Base-by-base conservation (phyloP, 2,113 vertebrate species). In the Bufo gargarizans region DNA sequence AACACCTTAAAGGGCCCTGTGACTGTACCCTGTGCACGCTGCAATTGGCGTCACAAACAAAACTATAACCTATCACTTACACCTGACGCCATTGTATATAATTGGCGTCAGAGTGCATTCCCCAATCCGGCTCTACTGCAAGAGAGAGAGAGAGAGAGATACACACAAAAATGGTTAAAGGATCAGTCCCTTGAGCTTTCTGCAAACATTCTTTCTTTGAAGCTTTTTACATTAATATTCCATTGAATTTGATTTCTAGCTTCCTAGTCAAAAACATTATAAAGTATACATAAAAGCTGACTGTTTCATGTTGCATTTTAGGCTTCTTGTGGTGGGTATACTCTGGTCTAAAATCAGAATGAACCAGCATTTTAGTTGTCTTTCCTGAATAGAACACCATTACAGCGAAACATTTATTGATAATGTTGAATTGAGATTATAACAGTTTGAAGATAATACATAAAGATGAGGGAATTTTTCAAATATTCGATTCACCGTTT, bases 181-280 rank as follows among this genome's bases (percentile, higher is more conserved):
- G 50, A 58, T 80, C 19, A 78, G 47, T 61, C 59, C 77, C 85
- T 80, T 71, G 80, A 87, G 85, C 77, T 80, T 63, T 79, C 55
- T 61, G 59, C 77, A 80, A 87, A 87, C 85, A 80, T 61, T 47
- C 63, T 58, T 80, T 63, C 85, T 87, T 80, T 87, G 85, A 87
- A 87, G 85, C 77, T 80, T 87, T 87, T 87, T 80, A 53, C 85
- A 87, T 87, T 87, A 87, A 87, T 87, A 80, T 80, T 87, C 85
- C 85, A 87, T 87, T 87, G 85, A 61, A 87, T 87, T 87, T 87
- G 85, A 80, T 87, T 87, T 87, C 63, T 19, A 69, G 85, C 63
- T 80, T 80, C 61, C 77, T 87, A 43, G 45, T 63, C 45, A 50
- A 87, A 87, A 87, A 87, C 85, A 87, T 87, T 87, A 87, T 87